Base-by-base conservation (phyloP, 2,113 vertebrate genomes). In the Sinocyclocheilus maitianheensis region DNA sequence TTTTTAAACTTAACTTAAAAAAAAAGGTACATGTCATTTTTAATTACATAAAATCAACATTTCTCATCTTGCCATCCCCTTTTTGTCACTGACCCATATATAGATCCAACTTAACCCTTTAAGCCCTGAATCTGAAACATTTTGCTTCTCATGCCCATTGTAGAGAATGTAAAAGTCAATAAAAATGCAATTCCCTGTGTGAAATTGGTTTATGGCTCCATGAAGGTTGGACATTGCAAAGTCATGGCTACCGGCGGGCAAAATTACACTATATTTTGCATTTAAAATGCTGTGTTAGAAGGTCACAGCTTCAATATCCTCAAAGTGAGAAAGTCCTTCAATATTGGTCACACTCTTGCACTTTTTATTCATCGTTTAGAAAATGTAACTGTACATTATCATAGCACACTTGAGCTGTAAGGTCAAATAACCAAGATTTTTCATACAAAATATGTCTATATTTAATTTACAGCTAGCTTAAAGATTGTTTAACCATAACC, bases 191-290 rank as follows among this genome's bases (percentile, higher is more conserved):
- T 85, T 77, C 65, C 20, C 51, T 51, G 60, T 86, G 72, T 89
- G 81, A 87, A 89, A 87, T 90, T 79, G 76, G 72, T 89, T 87
- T 84, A 83, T 85, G 53, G 72, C 77, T 80, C 81, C 71, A 72
- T 77, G 86, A 84, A 86, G 16, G 76, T 84, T 87, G 75, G 74
- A 51, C 71, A 63, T 69, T 76, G 51, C 26, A 82, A 82, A 78
- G 46, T 58, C 77, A 46, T 63, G 72, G 55, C 30, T 62, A 60
- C 65, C 67, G 37, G 40, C 16, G 8, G 40, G 40, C 67, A 37
- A 77, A 34, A 72, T 60, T 55, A 55, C 30, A 67, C 77, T 77
- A 55, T 37, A 77, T n/a, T 80, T 40, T 79, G 83, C 77, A 82
- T 85, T 86, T 75, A 84, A 75, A 26, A 63, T 55, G 48, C 53